These are phyloP conservation scores for Macropis europaea DNA, from an alignment of 2,888 invertebrate genomes.

Conservation along the genomic window DNA sequence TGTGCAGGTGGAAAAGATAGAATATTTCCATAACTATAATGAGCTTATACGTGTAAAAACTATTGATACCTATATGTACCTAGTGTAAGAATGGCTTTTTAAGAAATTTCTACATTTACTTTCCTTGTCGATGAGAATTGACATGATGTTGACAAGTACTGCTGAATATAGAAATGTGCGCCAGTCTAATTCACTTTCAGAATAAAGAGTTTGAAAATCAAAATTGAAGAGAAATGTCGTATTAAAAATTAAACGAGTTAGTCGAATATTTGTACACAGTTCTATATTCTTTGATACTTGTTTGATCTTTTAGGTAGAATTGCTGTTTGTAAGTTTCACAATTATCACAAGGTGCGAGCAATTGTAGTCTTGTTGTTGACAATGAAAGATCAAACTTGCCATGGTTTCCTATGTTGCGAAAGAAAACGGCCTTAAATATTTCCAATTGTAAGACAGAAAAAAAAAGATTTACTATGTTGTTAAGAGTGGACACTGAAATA, in stretches of 20 bases:
- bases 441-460: slow-evolving; percentile 60
- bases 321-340: slow-evolving; percentile 68
- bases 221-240: slow-evolving; percentile 16
- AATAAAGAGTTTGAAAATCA: slow-evolving; percentile 18
- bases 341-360: slow-evolving; percentile 53
- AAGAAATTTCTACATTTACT: slow-evolving; percentile 59
- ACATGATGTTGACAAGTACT: slow-evolving; percentile 23
- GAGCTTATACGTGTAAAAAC: slow-evolving; percentile 79
- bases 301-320: slow-evolving; percentile 48
- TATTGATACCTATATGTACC: slow-evolving; percentile 78
- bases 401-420: slow-evolving; percentile 71
- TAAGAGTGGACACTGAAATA: slow-evolving; percentile 58
- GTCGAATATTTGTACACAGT: slow-evolving; percentile 14
- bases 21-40: slow-evolving; percentile 77
- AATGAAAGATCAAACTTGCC: slow-evolving; percentile 67
- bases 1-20: slow-evolving; percentile 53
- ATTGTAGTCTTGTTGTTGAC: slow-evolving; percentile 52
- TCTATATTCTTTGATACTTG: slow-evolving; percentile 36
- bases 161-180: slow-evolving; percentile 44
- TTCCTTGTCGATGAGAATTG: slow-evolving; percentile 30
- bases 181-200: background rate
- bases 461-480: slow-evolving; percentile 64
- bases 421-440: slow-evolving; percentile 74
- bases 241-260: background rate
- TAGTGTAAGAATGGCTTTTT: slow-evolving; percentile 75